These are phyloP conservation scores for Lasioglossum albipes DNA, from an alignment of 1,140 invertebrate genomes.

Conservation along the genomic window DNA sequence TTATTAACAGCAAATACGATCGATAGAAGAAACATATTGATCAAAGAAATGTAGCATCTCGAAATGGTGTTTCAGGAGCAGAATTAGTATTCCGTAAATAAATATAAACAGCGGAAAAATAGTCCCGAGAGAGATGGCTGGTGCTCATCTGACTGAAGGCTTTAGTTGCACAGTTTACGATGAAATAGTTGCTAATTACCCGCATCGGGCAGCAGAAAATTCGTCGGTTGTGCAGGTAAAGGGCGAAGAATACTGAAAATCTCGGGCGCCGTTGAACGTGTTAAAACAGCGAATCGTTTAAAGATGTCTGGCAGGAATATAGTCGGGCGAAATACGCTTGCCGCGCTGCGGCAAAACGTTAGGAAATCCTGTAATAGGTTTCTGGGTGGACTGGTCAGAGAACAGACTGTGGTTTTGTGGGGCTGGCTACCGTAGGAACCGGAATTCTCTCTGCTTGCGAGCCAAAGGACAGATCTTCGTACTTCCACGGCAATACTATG, in stretches of 20 bases:
- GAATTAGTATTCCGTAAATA: no score
- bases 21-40: no score
- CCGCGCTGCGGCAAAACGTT: constrained; percentile 42
- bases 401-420: constrained; percentile 38
- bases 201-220: no score
- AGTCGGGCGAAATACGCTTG: constrained; percentile 29
- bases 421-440: constrained; percentile 16
- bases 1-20: no score
- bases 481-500: constrained; percentile 10
- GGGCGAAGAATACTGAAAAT: no score
- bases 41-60: no score
- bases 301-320: constrained; percentile 36
- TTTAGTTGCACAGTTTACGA: no score
- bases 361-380: constrained; percentile 47
- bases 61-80: no score
- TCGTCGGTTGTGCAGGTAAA: no score
- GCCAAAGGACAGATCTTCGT: constrained; percentile 45
- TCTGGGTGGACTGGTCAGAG: constrained; percentile 36
- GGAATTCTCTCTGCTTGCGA: constrained; percentile 33
- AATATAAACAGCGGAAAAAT: no score
- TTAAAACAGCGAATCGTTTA: constrained; percentile 41
- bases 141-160: no score
- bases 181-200: neutral
- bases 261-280: neutral
- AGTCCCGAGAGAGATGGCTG: no score